Percentiles rank a stretch among this genome's conserved stretches.
Evolutionary conservation across 2,888 invertebrate genomes (phyloP).

Genomic region (Arge pagana): DNA sequence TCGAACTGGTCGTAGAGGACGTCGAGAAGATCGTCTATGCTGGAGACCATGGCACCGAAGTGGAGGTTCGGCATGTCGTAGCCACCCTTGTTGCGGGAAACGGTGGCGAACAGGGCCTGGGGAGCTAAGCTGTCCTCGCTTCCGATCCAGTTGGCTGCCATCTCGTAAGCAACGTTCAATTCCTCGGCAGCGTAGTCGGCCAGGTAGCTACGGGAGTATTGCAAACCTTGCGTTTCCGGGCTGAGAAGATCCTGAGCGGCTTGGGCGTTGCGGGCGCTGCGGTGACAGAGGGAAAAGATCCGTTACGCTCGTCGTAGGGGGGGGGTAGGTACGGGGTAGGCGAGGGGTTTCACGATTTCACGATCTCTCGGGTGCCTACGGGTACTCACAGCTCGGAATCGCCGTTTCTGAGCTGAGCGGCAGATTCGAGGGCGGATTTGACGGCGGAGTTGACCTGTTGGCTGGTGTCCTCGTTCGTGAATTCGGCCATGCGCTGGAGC

Average conservation of each 20-base stretch:
- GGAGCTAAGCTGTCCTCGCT: slow-evolving; percentile 65
- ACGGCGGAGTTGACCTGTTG: slow-evolving; percentile 69
- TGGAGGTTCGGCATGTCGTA: slow-evolving; percentile 41
- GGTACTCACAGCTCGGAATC: slow-evolving; percentile 51
- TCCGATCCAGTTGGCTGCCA: slow-evolving; percentile 59
- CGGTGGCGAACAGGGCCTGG: slow-evolving; percentile 50
- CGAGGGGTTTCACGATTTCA: too few relatives aligned
- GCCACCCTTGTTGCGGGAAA: slow-evolving; percentile 51
- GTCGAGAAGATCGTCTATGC: slow-evolving; percentile 53
- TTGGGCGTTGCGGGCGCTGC: slow-evolving; percentile 51
- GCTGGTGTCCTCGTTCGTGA: slow-evolving; percentile 68
- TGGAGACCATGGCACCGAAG: slow-evolving; percentile 55
- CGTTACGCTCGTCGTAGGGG: background rate
- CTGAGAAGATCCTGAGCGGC: slow-evolving; percentile 56
- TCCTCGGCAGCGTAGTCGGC: slow-evolving; percentile 55
- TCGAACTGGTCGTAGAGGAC: slow-evolving; percentile 23
- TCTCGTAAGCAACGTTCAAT: slow-evolving; percentile 57
- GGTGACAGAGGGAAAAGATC: background rate
- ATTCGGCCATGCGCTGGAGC: slow-evolving; percentile 73
- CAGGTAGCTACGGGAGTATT: slow-evolving; percentile 61
- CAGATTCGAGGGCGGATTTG: slow-evolving; percentile 64
- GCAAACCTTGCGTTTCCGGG: slow-evolving; percentile 54
- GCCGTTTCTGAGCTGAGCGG: slow-evolving; percentile 60
- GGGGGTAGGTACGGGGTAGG: too few relatives aligned
- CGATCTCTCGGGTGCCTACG: background rate